Evolutionary conservation across 2,113 vertebrate species (phyloP).

Genomic region (Etheostoma spectabile): DNA sequence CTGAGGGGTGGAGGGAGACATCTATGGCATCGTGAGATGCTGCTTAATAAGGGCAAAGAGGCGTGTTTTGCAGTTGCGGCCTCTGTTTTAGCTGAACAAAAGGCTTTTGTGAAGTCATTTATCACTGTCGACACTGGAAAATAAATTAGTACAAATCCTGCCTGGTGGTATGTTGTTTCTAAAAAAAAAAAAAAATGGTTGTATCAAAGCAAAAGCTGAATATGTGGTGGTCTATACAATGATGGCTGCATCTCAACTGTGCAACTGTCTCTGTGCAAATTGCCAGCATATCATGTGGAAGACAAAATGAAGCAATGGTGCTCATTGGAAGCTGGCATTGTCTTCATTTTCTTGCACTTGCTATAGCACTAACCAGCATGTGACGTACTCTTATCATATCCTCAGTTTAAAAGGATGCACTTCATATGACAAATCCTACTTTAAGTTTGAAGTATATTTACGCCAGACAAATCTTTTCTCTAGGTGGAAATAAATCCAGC

Average conservation of each 20-base stretch:
- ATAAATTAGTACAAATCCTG: conserved; percentile 35
- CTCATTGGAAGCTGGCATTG: not conserved
- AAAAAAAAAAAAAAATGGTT: conserved; percentile 30
- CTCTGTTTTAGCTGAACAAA: conserved; percentile 72
- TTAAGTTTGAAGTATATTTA: not conserved
- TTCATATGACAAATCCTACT: conserved; percentile 3
- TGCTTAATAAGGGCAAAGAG: conserved; percentile 65
- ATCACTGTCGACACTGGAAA: conserved; percentile 52
- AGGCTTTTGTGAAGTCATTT: conserved; percentile 61
- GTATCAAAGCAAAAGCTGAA: conserved; percentile 22
- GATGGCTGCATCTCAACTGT: conserved; percentile 9
- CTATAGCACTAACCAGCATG: conserved; percentile 5
- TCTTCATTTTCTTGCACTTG: conserved; percentile 8
- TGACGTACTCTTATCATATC: conserved; percentile 14
- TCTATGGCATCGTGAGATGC: conserved; percentile 41
- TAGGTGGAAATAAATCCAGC: not conserved
- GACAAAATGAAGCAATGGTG: conserved; percentile 5
- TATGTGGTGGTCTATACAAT: conserved; percentile 1
- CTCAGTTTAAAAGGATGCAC: not conserved
- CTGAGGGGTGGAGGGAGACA: conserved; percentile 51
- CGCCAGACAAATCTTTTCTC: not conserved
- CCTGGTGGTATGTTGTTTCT: conserved; percentile 56
- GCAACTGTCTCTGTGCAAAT: not conserved
- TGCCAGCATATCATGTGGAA: not conserved
- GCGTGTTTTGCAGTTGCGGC: not conserved